phyloP scores from a whole-genome alignment of 2,113 vertebrate species.

The Campylomormyrus tamandua region DNA sequence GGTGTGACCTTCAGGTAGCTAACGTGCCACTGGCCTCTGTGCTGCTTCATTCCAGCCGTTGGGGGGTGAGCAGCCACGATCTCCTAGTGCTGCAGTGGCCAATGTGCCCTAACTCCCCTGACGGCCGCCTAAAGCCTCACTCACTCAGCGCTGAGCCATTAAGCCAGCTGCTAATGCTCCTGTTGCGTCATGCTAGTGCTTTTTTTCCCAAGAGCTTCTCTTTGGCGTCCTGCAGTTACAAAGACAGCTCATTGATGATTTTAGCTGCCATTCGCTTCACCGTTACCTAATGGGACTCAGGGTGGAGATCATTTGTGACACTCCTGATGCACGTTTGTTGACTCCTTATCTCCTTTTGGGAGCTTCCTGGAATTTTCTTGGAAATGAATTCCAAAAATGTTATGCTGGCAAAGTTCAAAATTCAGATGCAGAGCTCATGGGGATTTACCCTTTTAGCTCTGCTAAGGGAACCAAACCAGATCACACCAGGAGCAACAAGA shows the following conservation, averaged over 20 bases:
- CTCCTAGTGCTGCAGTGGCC: neutral
- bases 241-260: neutral
- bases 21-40: neutral
- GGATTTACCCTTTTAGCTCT: neutral
- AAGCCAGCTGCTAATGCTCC: neutral
- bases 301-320: neutral
- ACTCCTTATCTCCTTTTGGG: neutral
- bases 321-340: neutral
- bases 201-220: neutral
- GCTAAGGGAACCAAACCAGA: neutral
- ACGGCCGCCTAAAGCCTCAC: neutral
- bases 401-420: neutral
- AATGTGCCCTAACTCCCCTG: neutral
- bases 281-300: neutral
- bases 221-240: neutral
- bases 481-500: neutral
- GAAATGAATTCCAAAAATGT: neutral
- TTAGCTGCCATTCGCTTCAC: neutral
- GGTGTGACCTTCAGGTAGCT: neutral
- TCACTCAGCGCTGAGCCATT: neutral
- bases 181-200: neutral
- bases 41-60: neutral
- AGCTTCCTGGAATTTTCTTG: neutral
- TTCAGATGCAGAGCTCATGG: neutral
- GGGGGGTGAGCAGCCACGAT: neutral